These are phyloP conservation scores for Henicopernis longicauda DNA, from an alignment of 2,113 vertebrate species.

Conservation along the genomic window DNA sequence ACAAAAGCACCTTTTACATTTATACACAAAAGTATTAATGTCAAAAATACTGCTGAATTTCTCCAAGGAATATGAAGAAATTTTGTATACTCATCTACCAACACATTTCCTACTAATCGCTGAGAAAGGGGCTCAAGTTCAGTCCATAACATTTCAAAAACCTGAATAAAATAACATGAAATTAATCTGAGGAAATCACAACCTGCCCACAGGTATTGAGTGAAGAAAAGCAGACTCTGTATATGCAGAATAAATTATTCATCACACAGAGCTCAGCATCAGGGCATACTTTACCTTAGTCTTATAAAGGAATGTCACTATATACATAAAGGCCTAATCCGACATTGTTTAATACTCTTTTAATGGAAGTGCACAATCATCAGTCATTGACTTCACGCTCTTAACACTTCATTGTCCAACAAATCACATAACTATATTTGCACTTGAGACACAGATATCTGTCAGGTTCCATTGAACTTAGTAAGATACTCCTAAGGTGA, in stretches of 20 bases:
- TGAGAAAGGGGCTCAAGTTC: background rate
- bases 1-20: background rate
- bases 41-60: background rate
- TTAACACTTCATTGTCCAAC: background rate
- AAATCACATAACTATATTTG: background rate
- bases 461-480: background rate
- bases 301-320: background rate
- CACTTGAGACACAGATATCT: background rate
- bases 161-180: background rate
- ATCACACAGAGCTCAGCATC: background rate
- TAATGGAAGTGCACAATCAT: background rate
- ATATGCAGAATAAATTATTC: background rate
- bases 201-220: background rate
- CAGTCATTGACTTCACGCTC: background rate
- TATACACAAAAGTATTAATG: background rate
- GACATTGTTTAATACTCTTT: background rate
- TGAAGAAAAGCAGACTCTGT: background rate
- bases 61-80: background rate
- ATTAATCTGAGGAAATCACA: background rate
- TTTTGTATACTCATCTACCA: background rate
- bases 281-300: background rate
- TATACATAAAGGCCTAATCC: background rate
- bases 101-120: background rate
- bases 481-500: background rate
- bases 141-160: background rate